phyloP scores from a whole-genome alignment of 2,113 vertebrate genomes.

The Casuarius casuarius region DNA sequence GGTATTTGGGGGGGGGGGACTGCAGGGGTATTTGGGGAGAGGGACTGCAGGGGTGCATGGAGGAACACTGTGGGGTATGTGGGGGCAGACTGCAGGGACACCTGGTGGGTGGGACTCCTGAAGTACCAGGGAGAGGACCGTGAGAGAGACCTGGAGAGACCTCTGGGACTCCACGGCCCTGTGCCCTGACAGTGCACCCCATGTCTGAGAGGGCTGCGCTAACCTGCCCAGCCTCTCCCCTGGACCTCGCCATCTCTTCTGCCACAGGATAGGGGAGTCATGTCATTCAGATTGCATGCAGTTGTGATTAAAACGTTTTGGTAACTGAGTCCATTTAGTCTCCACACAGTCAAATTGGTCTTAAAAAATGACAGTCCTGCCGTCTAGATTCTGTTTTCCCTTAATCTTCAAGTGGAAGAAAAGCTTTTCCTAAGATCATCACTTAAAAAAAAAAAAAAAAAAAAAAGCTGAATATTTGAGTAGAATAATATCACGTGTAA shows the following conservation, averaged over 20 bases:
- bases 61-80: too few species aligned
- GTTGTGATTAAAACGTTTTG: background rate
- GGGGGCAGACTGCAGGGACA: background rate
- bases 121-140: accelerated
- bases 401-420: background rate
- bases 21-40: too few species aligned
- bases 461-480: background rate
- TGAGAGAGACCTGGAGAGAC: background rate
- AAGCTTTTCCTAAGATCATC: background rate
- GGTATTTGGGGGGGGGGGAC: too few species aligned
- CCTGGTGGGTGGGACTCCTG: background rate
- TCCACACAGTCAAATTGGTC: background rate
- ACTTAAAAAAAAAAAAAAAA: background rate
- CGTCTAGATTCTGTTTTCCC: background rate
- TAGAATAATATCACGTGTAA: background rate
- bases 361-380: background rate
- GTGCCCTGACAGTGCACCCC: too few species aligned
- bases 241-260: accelerated
- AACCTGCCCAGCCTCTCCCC: background rate
- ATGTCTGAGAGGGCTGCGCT: accelerated
- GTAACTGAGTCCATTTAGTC: background rate
- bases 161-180: accelerated
- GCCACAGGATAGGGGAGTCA: background rate
- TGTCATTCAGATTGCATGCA: background rate
- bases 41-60: too few species aligned